Evolutionary conservation across 2,113 vertebrate genomes (phyloP).

Genomic region (Polypterus senegalus): DNA sequence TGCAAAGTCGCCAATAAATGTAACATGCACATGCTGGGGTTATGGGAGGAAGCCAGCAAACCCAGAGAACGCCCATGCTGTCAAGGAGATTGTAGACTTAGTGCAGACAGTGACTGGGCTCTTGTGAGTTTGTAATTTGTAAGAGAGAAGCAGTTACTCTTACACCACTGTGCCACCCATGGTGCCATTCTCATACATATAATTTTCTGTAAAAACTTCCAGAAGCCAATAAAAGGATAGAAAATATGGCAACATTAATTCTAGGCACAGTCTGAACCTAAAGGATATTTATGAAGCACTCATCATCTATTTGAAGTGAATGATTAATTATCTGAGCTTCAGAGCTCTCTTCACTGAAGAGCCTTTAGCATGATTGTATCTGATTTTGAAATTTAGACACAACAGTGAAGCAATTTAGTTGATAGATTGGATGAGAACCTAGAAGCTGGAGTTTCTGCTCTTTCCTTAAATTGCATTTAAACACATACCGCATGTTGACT

Average conservation of each 20-base stretch:
- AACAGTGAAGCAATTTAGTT: constrained; percentile 7
- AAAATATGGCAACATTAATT: neutral
- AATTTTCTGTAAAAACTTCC: too few species aligned
- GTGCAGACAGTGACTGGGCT: too few species aligned
- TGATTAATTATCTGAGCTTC: constrained; percentile 8
- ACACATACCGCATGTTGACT: neutral
- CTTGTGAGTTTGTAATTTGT: too few species aligned
- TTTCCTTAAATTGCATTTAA: neutral
- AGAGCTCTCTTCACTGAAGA: neutral
- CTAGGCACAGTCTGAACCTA: constrained; percentile 2
- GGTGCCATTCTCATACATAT: too few species aligned
- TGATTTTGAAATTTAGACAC: constrained; percentile 8
- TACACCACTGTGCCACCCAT: too few species aligned
- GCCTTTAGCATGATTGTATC: constrained; percentile 10
- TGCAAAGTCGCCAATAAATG: too few species aligned
- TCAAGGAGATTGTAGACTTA: too few species aligned
- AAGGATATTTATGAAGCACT: constrained; percentile 5
- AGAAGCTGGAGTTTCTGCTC: neutral
- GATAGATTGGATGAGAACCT: constrained; percentile 3
- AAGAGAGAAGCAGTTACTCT: too few species aligned
- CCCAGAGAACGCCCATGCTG: too few species aligned
- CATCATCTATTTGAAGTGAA: constrained; percentile 8
- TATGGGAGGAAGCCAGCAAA: too few species aligned
- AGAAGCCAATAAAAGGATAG: too few species aligned
- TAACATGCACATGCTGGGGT: too few species aligned